Conservation (phyloP, 2,113 vertebrate genomes). For the Trachemys scripta region DNA sequence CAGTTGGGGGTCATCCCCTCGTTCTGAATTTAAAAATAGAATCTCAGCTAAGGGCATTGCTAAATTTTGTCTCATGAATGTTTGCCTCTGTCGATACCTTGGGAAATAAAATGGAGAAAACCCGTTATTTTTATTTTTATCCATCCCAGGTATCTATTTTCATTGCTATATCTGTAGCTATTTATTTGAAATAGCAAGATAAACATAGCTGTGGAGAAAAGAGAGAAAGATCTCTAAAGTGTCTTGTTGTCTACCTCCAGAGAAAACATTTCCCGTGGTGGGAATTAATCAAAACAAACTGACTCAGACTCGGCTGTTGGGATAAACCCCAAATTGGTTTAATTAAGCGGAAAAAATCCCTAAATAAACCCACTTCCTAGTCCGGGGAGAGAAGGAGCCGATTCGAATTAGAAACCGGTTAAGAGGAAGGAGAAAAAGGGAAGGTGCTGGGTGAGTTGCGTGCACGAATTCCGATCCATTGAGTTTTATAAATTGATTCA, state of each 20-base stretch:
- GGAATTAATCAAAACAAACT: constrained; percentile 56
- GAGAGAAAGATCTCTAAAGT: neutral
- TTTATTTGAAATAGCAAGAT: neutral
- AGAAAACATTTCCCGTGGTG: neutral
- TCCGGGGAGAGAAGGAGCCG: neutral
- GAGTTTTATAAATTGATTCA: neutral
- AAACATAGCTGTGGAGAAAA: neutral
- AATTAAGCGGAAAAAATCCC: neutral
- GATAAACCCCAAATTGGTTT: constrained; percentile 35
- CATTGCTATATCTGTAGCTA: neutral
- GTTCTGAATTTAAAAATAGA: neutral
- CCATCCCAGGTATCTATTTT: fast-evolving
- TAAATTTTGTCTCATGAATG: neutral
- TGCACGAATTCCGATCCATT: neutral
- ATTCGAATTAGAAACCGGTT: neutral
- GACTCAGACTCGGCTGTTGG: fast-evolving
- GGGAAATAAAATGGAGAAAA: neutral
- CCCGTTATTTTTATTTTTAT: neutral
- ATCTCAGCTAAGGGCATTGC: neutral
- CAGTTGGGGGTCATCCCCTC: neutral
- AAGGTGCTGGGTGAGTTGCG: neutral
- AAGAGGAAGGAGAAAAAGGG: neutral
- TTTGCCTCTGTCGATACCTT: neutral
- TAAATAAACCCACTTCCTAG: neutral
- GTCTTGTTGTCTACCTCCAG: neutral